Base-by-base conservation (phyloP, 2,797 vertebrate genomes). In the Rhadinocentrus ornatus region DNA sequence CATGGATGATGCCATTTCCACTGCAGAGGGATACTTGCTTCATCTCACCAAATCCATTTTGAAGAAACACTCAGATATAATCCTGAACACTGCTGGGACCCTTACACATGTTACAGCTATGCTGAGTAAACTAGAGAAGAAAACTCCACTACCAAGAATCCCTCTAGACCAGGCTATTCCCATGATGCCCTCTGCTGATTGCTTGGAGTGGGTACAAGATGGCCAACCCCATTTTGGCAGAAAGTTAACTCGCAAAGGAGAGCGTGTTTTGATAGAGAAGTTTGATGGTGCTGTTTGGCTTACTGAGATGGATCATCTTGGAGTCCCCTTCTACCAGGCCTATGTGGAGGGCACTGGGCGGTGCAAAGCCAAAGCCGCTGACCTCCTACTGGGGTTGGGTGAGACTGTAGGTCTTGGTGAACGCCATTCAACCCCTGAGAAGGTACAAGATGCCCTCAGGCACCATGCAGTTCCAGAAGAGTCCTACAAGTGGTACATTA, bases 251-350 rank as follows among this genome's bases (percentile, higher is more conserved):
- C 94, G 95, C 10, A 94, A 93, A 88, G 95, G 95, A 55, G 95
- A 95, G 69, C 75, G 63, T 0, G 83, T 92, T 60, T 79, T 95
- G 72, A 94, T 95, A 0, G 84, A 94, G 71, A 93, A 91, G 81
- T 93, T 90, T 52, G 91, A 91, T 22, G 91, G 93, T 0, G 91
- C 91, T 15, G 92, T 95, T 72, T 95, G 95, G 95, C 76, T 95
- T 62, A 95, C 93, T 9, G 94, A 95, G 78, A 95, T 95, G 95
- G 94, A 95, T 72, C 95, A 95, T 79, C 88, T 95, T 4, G 92
- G 89, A 4, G 95, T 95, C 67, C 93, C 95, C 20, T 95, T 95
- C 88, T 95, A 95, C 75, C 95, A 95, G 78, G 94, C 95, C 0
- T 95, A 95, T 26, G 90, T 93, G 29, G 89, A 94, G 48, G 90